Evolutionary conservation across 2,888 invertebrate species (phyloP).

Genomic region (Seira sanloemensis): DNA sequence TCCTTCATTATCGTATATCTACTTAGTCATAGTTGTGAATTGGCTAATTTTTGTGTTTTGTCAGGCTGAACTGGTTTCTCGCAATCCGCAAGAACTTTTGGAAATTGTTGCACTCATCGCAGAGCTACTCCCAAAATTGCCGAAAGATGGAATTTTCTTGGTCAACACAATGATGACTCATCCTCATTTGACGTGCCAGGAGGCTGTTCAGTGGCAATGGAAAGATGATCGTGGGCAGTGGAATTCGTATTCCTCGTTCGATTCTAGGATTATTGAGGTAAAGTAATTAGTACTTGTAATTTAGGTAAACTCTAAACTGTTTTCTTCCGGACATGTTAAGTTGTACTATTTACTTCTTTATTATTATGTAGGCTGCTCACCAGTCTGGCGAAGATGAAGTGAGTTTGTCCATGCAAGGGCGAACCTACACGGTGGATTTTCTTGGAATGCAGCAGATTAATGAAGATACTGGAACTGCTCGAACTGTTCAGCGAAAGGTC

Average conservation of each 20-base stretch:
- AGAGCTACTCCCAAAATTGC: constrained; percentile 97
- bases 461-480: constrained; percentile 96
- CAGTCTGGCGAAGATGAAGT: constrained; percentile 97
- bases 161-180: constrained; percentile 85
- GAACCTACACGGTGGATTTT: constrained; percentile 97
- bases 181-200: constrained; percentile 75
- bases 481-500: constrained; percentile 89
- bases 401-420: constrained; percentile 91
- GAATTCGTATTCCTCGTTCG: constrained; percentile 95
- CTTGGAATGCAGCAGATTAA: constrained; percentile 99
- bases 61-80: constrained; percentile 88
- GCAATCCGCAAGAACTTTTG: constrained; percentile 96
- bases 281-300: too few relatives aligned
- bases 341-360: background rate
- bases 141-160: constrained; percentile 95
- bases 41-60: constrained; percentile 43
- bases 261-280: constrained; percentile 95
- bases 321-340: background rate
- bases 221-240: constrained; percentile 92
- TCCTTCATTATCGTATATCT: background rate
- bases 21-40: background rate
- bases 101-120: constrained; percentile 98
- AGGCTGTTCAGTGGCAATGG: constrained; percentile 97
- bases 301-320: too few relatives aligned
- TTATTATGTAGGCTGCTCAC: constrained; percentile 83